These are phyloP conservation scores for Halichoeres trimaculatus DNA, from an alignment of 2,113 vertebrate species.

Conservation along the genomic window DNA sequence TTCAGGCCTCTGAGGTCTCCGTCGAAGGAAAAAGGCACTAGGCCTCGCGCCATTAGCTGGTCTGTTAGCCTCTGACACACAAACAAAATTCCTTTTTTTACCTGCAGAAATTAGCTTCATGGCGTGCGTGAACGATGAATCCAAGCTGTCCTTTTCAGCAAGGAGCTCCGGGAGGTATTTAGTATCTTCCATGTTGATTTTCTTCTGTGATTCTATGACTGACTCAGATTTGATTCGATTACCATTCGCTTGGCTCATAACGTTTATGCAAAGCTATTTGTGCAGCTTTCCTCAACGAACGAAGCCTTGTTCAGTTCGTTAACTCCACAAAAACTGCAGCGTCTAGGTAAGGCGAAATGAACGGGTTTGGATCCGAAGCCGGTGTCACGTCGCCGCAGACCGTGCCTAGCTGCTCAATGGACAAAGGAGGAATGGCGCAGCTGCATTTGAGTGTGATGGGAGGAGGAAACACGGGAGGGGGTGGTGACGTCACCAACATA, in stretches of 20 bases:
- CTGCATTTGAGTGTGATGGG: constrained; percentile 52
- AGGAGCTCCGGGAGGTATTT: constrained; percentile 96
- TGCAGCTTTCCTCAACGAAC: background rate
- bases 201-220: constrained; percentile 48
- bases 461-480: background rate
- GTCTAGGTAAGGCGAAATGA: fast-evolving
- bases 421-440: constrained; percentile 79
- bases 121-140: constrained; percentile 95
- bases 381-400: background rate
- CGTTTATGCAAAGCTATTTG: background rate
- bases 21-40: background rate
- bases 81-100: constrained; percentile 31
- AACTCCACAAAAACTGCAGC: background rate
- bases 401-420: constrained; percentile 20
- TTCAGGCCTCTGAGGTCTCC: constrained; percentile 30
- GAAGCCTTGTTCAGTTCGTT: background rate
- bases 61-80: background rate
- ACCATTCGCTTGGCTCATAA: constrained; percentile 38
- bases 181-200: constrained; percentile 91
- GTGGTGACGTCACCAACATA: constrained; percentile 37
- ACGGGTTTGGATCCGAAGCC: too few relatives aligned
- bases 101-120: constrained; percentile 87
- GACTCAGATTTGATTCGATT: constrained; percentile 19
- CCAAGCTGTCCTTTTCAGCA: constrained; percentile 96
- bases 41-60: background rate